phyloP scores from a whole-genome alignment of 35 echinoderm and acorn worm species.

The Lytechinus variegatus region DNA sequence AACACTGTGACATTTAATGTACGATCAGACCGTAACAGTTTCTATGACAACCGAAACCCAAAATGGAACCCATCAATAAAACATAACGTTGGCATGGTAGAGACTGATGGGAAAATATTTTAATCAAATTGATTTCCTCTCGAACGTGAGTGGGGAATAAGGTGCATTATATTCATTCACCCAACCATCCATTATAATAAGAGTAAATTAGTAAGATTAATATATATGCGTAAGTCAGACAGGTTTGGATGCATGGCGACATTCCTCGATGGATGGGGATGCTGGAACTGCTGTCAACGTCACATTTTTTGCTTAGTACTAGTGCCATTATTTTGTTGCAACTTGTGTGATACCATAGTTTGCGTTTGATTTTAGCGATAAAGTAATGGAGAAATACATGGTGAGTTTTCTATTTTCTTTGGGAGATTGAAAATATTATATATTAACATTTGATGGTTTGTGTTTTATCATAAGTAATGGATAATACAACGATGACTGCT shows the following conservation, averaged over 20 bases:
- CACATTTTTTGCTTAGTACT: background rate
- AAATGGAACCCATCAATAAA: background rate
- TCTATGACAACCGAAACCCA: background rate
- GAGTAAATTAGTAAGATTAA: background rate
- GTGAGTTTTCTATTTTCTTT: background rate
- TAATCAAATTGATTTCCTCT: background rate
- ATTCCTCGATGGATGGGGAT: too few species aligned
- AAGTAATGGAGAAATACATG: background rate
- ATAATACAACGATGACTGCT: too few species aligned
- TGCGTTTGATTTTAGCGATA: background rate
- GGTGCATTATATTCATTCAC: background rate
- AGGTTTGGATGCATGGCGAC: background rate
- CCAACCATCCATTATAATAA: background rate
- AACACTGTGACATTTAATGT: background rate
- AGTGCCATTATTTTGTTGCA: background rate
- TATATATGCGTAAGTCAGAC: background rate
- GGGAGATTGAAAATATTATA: too few species aligned
- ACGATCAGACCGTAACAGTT: background rate
- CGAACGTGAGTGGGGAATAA: background rate
- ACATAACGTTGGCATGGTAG: background rate
- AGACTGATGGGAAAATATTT: background rate
- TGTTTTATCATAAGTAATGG: too few species aligned
- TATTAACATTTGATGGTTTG: too few species aligned
- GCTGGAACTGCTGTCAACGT: background rate
- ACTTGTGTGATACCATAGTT: background rate